phyloP scores from a whole-genome alignment of 1,140 invertebrate genomes.

The Asobara japonica region DNA sequence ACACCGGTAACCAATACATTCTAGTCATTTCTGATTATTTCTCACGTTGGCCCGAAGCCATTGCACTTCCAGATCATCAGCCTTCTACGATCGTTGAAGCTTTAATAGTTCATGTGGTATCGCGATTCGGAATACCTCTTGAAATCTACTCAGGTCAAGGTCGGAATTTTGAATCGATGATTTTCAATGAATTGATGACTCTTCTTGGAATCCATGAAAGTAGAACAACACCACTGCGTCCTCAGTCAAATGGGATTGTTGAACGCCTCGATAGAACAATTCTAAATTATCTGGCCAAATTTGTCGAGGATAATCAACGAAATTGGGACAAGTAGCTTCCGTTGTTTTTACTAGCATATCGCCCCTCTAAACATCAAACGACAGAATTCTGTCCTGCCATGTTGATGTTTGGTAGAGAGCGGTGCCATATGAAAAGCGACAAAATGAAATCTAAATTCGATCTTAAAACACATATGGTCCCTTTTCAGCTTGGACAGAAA shows the following conservation, averaged over 20 bases:
- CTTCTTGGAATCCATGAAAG: constrained; percentile 44
- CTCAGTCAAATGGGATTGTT: constrained; percentile 57
- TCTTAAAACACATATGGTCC: constrained; percentile 20
- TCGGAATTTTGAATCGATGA: constrained; percentile 51
- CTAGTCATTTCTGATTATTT: constrained; percentile 34
- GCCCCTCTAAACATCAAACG: constrained; percentile 21
- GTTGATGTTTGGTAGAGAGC: constrained; percentile 10
- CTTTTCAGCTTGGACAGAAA: constrained; percentile 16
- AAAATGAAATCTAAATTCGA: constrained; percentile 25
- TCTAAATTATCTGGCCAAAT: constrained; percentile 7
- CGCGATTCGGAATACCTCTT: constrained; percentile 39
- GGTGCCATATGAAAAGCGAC: constrained; percentile 1
- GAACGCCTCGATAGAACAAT: constrained; percentile 50
- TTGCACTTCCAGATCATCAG: constrained; percentile 33
- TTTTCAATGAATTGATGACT: constrained; percentile 46
- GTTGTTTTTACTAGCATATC: constrained; percentile 22
- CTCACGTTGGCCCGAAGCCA: too few species aligned
- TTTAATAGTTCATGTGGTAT: constrained; percentile 27
- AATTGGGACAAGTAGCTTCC: constrained; percentile 18
- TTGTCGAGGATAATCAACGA: constrained; percentile 13
- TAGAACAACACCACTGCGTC: constrained; percentile 55
- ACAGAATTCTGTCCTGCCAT: constrained; percentile 20
- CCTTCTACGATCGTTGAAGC: constrained; percentile 27
- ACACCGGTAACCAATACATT: constrained; percentile 35
- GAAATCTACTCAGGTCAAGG: constrained; percentile 55